phyloP scores from a whole-genome alignment of 2,797 vertebrate species.

The Sebastes vulpes region DNA sequence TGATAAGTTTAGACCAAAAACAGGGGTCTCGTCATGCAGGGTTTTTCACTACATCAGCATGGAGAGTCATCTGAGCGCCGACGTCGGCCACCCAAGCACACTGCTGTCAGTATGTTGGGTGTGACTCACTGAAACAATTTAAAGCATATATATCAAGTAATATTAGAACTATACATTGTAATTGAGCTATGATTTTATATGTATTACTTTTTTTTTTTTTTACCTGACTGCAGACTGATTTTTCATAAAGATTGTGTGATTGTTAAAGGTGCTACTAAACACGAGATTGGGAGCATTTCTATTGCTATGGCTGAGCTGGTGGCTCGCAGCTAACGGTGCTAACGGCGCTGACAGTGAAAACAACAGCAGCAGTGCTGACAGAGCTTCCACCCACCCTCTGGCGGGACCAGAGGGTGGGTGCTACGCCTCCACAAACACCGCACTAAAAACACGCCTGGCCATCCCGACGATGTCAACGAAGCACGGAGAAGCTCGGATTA shows the following conservation, averaged over 20 bases:
- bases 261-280: no score
- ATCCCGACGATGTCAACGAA: no score
- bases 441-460: no score
- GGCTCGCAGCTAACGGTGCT: no score
- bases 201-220: not conserved
- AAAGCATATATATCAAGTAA: not conserved
- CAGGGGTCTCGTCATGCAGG: not conserved
- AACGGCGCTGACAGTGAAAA: no score
- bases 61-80: conserved; percentile 12
- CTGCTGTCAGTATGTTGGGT: conserved; percentile 11
- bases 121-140: conserved; percentile 3
- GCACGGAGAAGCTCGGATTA: no score
- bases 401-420: no score
- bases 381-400: no score
- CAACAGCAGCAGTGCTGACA: no score
- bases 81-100: conserved; percentile 52
- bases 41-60: conserved; percentile 33
- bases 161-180: not conserved
- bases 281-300: no score
- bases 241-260: not conserved
- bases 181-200: not conserved
- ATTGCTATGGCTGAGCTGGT: no score
- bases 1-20: conserved; percentile 66
- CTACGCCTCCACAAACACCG: no score
- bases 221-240: not conserved